phyloP scores from a whole-genome alignment of 2,888 invertebrate species.

The Plutella xylostella region DNA sequence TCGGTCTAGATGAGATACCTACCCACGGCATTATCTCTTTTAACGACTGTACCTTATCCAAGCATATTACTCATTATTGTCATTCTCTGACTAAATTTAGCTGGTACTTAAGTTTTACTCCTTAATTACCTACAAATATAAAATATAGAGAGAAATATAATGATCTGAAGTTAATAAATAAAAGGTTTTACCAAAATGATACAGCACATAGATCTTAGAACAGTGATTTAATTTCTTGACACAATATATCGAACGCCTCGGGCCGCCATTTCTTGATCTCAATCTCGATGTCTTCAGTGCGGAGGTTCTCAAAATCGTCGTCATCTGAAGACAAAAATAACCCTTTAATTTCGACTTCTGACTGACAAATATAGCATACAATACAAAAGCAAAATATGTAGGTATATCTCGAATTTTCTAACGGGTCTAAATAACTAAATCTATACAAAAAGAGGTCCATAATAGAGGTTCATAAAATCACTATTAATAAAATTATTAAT shows the following conservation, averaged over 20 bases:
- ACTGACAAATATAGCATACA: not conserved
- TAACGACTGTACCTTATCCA: no score
- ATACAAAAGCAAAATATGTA: not conserved
- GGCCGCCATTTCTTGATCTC: slow-evolving; percentile 44
- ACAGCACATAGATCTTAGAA: no score
- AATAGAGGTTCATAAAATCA: not conserved
- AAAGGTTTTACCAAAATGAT: no score
- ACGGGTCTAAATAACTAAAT: not conserved
- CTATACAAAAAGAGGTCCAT: not conserved
- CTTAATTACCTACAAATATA: no score
- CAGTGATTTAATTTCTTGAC: slow-evolving; percentile 31
- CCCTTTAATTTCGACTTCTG: not conserved
- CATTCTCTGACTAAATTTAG: no score
- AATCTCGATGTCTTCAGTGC: slow-evolving; percentile 29
- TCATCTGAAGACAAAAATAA: slow-evolving; percentile 28
- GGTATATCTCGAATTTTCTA: not conserved
- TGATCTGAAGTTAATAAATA: no score
- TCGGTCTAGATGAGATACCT: no score
- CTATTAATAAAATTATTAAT: not conserved
- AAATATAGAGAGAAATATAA: no score
- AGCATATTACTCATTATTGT: no score
- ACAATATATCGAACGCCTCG: slow-evolving; percentile 36
- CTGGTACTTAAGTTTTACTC: no score
- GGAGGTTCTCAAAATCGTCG: slow-evolving; percentile 30
- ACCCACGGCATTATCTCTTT: no score